phyloP scores from a whole-genome alignment of 2,113 vertebrate species.

The Pogona vitticeps region DNA sequence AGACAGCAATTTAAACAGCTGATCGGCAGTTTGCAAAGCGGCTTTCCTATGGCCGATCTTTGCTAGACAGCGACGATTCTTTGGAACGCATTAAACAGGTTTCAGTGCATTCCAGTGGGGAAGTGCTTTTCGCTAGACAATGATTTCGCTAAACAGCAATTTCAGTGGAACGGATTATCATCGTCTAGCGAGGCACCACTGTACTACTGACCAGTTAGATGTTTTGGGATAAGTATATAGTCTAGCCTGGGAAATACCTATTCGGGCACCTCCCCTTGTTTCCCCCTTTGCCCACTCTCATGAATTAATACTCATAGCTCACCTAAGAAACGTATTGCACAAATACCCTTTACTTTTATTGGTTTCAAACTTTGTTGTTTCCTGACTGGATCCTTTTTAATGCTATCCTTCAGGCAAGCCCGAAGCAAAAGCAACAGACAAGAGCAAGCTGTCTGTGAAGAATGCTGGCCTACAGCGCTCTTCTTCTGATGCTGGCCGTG shows the following conservation, averaged over 20 bases:
- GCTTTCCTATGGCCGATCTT: too few relatives aligned
- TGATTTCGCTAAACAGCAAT: too few relatives aligned
- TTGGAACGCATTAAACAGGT: too few relatives aligned
- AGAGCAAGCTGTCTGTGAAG: conserved; percentile 88
- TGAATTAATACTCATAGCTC: neutral
- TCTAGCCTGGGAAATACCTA: neutral
- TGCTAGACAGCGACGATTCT: too few relatives aligned
- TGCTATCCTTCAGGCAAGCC: conserved; percentile 75
- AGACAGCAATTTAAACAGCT: too few relatives aligned
- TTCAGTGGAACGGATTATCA: too few relatives aligned
- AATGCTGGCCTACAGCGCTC: conserved; percentile 88
- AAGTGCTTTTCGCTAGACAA: too few relatives aligned
- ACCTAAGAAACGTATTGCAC: neutral
- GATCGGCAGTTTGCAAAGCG: too few relatives aligned
- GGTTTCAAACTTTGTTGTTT: neutral
- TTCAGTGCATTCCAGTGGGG: too few relatives aligned
- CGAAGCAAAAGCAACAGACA: conserved; percentile 87
- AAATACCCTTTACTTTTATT: neutral
- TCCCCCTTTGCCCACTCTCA: neutral
- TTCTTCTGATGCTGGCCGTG: conserved; percentile 91
- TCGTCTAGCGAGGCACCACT: too few relatives aligned
- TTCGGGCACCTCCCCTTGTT: neutral
- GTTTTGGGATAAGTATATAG: neutral
- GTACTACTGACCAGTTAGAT: neutral
- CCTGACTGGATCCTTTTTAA: neutral